phyloP scores from a whole-genome alignment of 2,888 invertebrate species.

The Sphaerophoria taeniata region DNA sequence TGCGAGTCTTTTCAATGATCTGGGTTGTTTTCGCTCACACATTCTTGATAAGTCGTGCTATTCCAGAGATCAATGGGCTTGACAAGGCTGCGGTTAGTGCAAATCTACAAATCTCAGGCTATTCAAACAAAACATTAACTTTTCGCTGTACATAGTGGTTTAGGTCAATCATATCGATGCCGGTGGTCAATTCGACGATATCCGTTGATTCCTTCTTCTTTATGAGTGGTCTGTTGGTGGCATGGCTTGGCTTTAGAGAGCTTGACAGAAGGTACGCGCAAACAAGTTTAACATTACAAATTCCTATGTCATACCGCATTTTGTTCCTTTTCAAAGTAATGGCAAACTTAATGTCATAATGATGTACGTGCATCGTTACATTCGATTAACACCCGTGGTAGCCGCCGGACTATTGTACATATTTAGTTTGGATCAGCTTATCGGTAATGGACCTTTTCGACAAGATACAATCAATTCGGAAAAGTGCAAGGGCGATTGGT shows the following conservation, averaged over 20 bases:
- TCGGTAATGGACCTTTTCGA: constrained; percentile 83
- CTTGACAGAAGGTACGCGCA: constrained; percentile 59
- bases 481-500: constrained; percentile 81
- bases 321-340: constrained; percentile 55
- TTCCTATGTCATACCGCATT: not conserved
- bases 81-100: constrained; percentile 31
- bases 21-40: constrained; percentile 33
- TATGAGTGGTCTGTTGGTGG: constrained; percentile 84
- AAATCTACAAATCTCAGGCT: not conserved
- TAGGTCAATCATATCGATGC: constrained; percentile 54
- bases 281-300: not conserved
- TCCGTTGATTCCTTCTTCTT: constrained; percentile 85
- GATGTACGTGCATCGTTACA: constrained; percentile 79
- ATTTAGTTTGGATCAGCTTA: constrained; percentile 81
- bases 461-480: constrained; percentile 16
- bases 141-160: constrained; percentile 52
- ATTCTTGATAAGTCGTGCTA: constrained; percentile 17
- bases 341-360: constrained; percentile 77
- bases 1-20: constrained; percentile 29
- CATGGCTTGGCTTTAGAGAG: constrained; percentile 75
- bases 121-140: not conserved
- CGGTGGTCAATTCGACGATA: constrained; percentile 80
- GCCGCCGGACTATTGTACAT: constrained; percentile 82
- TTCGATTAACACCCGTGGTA: constrained; percentile 84
- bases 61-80: constrained; percentile 18